These are phyloP conservation scores for Sardinella longiceps DNA, from an alignment of 2,797 vertebrate genomes.

Conservation along the genomic window DNA sequence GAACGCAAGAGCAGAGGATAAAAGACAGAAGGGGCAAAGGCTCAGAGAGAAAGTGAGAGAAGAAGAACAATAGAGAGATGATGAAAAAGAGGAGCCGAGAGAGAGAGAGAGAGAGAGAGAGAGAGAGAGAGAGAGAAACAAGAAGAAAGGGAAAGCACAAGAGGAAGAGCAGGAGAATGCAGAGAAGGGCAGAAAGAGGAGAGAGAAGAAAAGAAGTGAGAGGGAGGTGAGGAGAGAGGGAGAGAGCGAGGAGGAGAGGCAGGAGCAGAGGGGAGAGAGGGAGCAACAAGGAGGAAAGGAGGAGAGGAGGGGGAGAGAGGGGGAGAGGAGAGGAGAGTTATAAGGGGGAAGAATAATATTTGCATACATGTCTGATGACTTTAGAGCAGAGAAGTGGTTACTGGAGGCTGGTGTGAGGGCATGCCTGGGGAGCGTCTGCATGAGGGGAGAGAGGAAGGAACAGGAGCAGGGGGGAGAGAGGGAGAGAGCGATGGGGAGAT, in stretches of 20 bases:
- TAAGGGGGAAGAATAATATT: slow-evolving; percentile 26
- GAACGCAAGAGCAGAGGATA: slow-evolving; percentile 51
- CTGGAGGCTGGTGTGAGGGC: slow-evolving; percentile 32
- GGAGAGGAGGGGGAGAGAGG: slow-evolving; percentile 22
- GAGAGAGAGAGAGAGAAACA: neutral
- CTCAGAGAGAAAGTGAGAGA: neutral
- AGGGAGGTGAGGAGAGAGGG: slow-evolving; percentile 47
- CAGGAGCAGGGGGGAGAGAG: slow-evolving; percentile 9
- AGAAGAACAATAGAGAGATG: neutral
- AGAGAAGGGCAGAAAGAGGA: slow-evolving; percentile 40
- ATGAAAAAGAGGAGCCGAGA: slow-evolving; percentile 49
- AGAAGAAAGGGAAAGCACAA: slow-evolving; percentile 32
- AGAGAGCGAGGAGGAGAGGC: slow-evolving; percentile 40
- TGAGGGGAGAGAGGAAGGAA: slow-evolving; percentile 38
- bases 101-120: slow-evolving; percentile 29
- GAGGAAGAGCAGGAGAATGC: slow-evolving; percentile 8
- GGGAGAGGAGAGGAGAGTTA: slow-evolving; percentile 39
- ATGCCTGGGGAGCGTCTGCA: slow-evolving; percentile 12
- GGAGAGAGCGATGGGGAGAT: neutral
- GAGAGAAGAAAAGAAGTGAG: slow-evolving; percentile 28
- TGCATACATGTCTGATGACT: slow-evolving; percentile 40
- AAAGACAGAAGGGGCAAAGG: too few species aligned
- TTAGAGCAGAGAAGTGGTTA: slow-evolving; percentile 38
- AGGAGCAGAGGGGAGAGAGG: slow-evolving; percentile 25
- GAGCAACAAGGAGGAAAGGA: neutral